Conservation (phyloP, 2,888 invertebrate species). For the Pteria penguin region DNA sequence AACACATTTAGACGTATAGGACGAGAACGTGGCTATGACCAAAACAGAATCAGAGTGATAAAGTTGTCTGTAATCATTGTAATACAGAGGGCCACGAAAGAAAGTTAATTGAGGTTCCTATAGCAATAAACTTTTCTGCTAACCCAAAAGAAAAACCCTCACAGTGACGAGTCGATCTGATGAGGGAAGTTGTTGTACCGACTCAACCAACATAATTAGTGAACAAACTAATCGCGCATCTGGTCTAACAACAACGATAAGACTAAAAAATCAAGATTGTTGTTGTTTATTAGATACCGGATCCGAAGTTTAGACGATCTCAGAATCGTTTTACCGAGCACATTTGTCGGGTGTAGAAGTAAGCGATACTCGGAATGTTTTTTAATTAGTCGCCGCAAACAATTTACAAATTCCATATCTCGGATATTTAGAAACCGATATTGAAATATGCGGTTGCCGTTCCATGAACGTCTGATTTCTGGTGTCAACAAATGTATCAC, state of each 20-base stretch:
- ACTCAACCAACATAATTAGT: neutral
- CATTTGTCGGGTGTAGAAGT: neutral
- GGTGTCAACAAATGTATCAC: no score
- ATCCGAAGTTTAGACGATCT: neutral
- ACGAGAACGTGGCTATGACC: neutral
- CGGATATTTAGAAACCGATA: no score
- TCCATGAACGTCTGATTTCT: no score
- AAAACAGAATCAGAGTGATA: no score
- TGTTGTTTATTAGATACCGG: neutral
- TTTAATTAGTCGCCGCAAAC: no score
- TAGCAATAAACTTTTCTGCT: no score
- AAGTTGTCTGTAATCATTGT: neutral
- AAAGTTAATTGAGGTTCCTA: neutral
- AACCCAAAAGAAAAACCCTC: no score
- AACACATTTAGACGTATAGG: neutral
- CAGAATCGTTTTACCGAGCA: neutral
- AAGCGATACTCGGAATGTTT: no score
- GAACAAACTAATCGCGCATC: neutral
- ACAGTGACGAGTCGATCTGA: conserved; percentile 15
- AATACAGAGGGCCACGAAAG: neutral
- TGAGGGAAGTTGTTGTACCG: no score
- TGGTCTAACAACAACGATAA: neutral
- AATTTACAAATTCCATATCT: no score
- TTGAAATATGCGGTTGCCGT: no score
- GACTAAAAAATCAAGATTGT: neutral